phyloP scores from a whole-genome alignment of 2,888 invertebrate species.

The Parnassius apollo region DNA sequence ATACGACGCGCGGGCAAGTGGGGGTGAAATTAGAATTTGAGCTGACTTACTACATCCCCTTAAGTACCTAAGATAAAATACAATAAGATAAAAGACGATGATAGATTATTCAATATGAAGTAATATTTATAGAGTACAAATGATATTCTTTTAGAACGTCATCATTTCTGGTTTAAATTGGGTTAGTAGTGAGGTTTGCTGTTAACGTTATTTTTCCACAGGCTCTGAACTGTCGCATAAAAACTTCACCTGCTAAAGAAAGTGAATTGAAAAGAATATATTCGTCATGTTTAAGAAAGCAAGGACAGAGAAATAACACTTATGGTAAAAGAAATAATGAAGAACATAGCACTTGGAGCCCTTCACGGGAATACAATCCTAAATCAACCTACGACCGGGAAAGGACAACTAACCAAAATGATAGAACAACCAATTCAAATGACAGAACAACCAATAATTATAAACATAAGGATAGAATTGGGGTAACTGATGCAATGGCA shows the following conservation, averaged over 20 bases:
- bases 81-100: too few relatives aligned
- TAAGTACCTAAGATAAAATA: too few relatives aligned
- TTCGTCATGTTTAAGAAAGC: conserved; percentile 77
- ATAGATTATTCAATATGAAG: too few relatives aligned
- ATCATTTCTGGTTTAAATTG: too few relatives aligned
- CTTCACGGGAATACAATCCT: neutral
- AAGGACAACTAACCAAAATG: neutral
- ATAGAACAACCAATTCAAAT: neutral
- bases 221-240: conserved; percentile 81
- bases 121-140: too few relatives aligned
- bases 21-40: too few relatives aligned
- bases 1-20: too few relatives aligned
- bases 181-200: too few relatives aligned
- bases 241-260: conserved; percentile 78
- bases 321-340: conserved; percentile 46
- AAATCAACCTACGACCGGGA: neutral
- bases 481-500: neutral
- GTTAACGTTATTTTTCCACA: conserved; percentile 35
- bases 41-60: too few relatives aligned
- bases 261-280: conserved; percentile 81
- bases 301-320: conserved; percentile 40
- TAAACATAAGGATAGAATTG: neutral
- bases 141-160: too few relatives aligned
- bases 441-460: neutral
- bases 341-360: conserved; percentile 20